Percentiles rank a stretch among this genome's conserved stretches.
These are phyloP conservation scores for Martes martes DNA, from an alignment of 2,113 vertebrate species.

Conservation along the genomic window DNA sequence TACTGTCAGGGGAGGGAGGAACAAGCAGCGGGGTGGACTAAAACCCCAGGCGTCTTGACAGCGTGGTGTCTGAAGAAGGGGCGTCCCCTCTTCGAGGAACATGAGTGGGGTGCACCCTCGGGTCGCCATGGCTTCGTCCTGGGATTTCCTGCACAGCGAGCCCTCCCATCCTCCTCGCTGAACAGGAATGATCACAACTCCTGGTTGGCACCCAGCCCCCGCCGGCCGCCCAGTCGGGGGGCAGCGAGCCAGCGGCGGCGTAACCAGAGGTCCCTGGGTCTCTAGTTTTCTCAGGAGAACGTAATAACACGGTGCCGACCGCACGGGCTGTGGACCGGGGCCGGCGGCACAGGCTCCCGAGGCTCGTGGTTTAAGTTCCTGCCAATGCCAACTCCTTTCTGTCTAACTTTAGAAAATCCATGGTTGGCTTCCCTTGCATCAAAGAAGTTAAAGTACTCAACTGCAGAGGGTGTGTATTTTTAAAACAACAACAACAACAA, in stretches of 20 bases:
- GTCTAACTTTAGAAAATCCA: slow-evolving; percentile 71
- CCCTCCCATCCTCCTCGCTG: not conserved
- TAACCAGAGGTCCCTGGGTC: slow-evolving; percentile 26
- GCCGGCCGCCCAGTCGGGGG: not conserved
- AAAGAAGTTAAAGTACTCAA: slow-evolving; percentile 63
- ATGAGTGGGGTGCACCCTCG: not conserved
- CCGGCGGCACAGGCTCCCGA: not conserved
- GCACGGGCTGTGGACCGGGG: not conserved
- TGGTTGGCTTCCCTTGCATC: slow-evolving; percentile 65
- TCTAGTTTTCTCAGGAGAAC: slow-evolving; percentile 52
- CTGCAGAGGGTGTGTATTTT: slow-evolving; percentile 64
- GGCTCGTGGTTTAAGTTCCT: slow-evolving; percentile 47
- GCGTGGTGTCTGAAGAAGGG: not conserved
- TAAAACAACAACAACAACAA: slow-evolving; percentile 52
- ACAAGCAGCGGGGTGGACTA: no score
- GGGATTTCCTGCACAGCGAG: not conserved
- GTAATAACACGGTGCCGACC: slow-evolving; percentile 41
- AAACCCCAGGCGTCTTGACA: not conserved
- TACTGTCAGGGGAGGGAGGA: not conserved
- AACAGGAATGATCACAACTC: not conserved
- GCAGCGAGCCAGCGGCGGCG: not conserved
- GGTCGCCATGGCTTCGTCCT: not conserved
- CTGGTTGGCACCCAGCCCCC: not conserved
- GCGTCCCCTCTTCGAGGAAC: not conserved
- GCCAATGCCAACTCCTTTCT: slow-evolving; percentile 64